These are phyloP conservation scores for Tamias sibiricus DNA, from an alignment of 2,113 vertebrate genomes.

Conservation along the genomic window DNA sequence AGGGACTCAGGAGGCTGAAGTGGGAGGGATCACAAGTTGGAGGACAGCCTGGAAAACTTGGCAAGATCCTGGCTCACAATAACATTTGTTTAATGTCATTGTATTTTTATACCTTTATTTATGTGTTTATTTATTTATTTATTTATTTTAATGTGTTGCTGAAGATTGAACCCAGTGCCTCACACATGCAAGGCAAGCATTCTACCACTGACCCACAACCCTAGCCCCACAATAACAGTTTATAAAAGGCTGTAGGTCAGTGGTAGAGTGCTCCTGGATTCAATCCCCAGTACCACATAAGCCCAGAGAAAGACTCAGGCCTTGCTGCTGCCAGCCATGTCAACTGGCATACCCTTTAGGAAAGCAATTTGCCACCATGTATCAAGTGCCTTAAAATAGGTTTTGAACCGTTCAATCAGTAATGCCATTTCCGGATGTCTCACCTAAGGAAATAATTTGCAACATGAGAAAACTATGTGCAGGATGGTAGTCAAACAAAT, in stretches of 20 bases:
- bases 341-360: conserved; percentile 48
- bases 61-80: too few species aligned
- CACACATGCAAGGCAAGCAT: too few species aligned
- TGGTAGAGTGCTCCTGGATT: neutral
- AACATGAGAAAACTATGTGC: conserved; percentile 58
- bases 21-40: neutral
- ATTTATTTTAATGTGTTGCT: too few species aligned
- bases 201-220: too few species aligned
- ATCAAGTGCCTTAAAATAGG: conserved; percentile 73
- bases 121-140: too few species aligned
- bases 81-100: too few species aligned
- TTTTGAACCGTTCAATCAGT: conserved; percentile 53
- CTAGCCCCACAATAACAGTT: too few species aligned
- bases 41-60: neutral
- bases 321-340: neutral
- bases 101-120: too few species aligned
- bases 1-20: neutral
- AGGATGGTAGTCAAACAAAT: conserved; percentile 17
- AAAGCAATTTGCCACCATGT: conserved; percentile 62
- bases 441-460: conserved; percentile 60
- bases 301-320: neutral
- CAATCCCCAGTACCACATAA: neutral
- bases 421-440: conserved; percentile 67
- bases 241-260: neutral
- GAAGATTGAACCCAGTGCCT: too few species aligned